Conservation (phyloP, 35 echinoderm and acorn worm genomes). For the Heliocidaris tuberculata region DNA sequence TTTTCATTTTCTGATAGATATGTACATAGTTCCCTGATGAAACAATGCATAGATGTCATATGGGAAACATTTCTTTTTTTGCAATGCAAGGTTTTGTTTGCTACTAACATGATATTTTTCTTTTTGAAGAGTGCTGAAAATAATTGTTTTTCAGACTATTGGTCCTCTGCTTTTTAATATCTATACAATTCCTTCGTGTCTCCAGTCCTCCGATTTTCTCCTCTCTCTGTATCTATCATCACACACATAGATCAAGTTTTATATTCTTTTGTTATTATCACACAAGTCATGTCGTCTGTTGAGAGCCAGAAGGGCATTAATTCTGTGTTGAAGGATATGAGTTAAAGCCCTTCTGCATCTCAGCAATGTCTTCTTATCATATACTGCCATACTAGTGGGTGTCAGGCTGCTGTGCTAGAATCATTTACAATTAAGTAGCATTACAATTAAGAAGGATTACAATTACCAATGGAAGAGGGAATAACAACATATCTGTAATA, state of each 20-base stretch:
- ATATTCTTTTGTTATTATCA: neutral
- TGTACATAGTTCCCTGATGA: neutral
- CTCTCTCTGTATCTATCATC: neutral
- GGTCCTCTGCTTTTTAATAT: neutral
- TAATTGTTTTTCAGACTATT: constrained; percentile 10
- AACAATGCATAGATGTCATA: neutral
- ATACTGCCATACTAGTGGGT: too few relatives aligned
- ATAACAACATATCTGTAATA: too few relatives aligned
- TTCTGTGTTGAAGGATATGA: too few relatives aligned
- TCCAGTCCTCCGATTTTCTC: neutral
- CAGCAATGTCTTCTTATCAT: too few relatives aligned
- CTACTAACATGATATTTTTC: neutral
- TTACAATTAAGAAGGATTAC: too few relatives aligned
- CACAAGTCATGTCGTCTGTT: neutral
- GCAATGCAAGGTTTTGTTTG: neutral
- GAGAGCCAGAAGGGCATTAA: neutral
- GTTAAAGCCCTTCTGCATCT: too few relatives aligned
- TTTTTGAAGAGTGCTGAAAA: neutral
- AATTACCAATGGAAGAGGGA: too few relatives aligned
- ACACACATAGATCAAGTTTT: neutral
- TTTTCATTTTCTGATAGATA: neutral
- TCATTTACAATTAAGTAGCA: too few relatives aligned
- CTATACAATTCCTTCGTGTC: neutral
- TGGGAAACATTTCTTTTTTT: neutral
- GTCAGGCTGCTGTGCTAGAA: too few relatives aligned